Conservation (phyloP, 1,140 invertebrate genomes). For the Neodiprion lecontei region DNA sequence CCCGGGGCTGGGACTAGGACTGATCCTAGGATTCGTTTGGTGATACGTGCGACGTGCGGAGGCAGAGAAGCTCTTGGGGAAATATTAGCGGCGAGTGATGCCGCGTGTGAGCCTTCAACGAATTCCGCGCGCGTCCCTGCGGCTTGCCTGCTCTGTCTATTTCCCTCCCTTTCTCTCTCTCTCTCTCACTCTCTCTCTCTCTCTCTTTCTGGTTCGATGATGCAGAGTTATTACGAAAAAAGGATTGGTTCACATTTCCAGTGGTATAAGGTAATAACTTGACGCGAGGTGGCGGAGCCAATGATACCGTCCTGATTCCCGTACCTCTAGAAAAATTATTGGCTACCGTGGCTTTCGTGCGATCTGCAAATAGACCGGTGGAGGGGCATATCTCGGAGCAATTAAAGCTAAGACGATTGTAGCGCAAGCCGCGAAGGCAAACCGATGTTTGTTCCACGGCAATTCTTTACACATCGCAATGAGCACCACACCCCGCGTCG, state of each 20-base stretch:
- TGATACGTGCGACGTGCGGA: neutral
- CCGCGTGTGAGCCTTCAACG: neutral
- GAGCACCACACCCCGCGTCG: too few species aligned
- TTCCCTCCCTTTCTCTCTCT: too few species aligned
- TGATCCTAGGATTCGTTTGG: constrained; percentile 2
- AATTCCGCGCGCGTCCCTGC: neutral
- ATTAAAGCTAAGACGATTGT: constrained; percentile 21
- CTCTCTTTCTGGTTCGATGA: too few species aligned
- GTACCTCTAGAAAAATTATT: neutral
- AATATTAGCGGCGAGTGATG: neutral
- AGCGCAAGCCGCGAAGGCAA: neutral
- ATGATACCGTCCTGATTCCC: neutral
- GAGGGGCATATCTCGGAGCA: constrained; percentile 32
- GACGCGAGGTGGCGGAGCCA: neutral
- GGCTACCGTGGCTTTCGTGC: neutral
- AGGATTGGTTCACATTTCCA: neutral
- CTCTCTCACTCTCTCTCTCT: too few species aligned
- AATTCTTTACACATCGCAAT: neutral
- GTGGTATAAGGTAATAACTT: neutral
- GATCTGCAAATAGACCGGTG: constrained; percentile 7
- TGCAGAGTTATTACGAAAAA: neutral
- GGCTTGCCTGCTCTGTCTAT: too few species aligned
- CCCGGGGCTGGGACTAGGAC: neutral
- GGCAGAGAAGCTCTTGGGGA: neutral
- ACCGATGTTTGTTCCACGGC: neutral